A percentile compares a stretch with the other conserved stretches of the same genome.
These are phyloP conservation scores for Diorhabda elongata DNA, from an alignment of 1,140 invertebrate species.

Conservation along the genomic window DNA sequence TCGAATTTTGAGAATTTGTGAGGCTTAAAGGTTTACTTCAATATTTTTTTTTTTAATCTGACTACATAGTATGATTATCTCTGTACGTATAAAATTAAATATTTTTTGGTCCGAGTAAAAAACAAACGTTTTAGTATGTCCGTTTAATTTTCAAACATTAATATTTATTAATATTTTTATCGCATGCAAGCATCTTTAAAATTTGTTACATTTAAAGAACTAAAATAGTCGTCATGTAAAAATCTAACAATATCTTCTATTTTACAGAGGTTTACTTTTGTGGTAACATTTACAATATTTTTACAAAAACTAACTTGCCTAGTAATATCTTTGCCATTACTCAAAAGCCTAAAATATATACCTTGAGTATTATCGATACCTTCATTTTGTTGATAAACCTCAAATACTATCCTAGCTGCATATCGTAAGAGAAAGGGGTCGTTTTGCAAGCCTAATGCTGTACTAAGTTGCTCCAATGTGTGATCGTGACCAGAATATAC, in stretches of 20 bases:
- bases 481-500: slow-evolving; percentile 90
- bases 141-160: background rate
- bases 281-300: slow-evolving; percentile 52
- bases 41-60: no score
- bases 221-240: slow-evolving; percentile 80
- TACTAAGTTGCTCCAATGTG: slow-evolving; percentile 76
- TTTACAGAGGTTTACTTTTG: slow-evolving; percentile 65
- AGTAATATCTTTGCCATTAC: slow-evolving; percentile 85
- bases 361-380: slow-evolving; percentile 53
- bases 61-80: no score
- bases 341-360: slow-evolving; percentile 77
- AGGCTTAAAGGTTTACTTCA: no score
- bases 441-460: slow-evolving; percentile 67
- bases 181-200: slow-evolving; percentile 72
- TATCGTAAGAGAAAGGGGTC: slow-evolving; percentile 65
- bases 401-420: slow-evolving; percentile 80
- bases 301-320: slow-evolving; percentile 76
- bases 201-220: slow-evolving; percentile 73
- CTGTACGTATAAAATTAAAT: background rate
- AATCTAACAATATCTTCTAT: slow-evolving; percentile 81
- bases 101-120: background rate
- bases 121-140: background rate
- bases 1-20: no score
- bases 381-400: slow-evolving; percentile 61
- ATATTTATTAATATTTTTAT: slow-evolving; percentile 4